Evolutionary conservation across 1,140 invertebrate species (phyloP), one percentile per base, ranked within the genome.

Genomic region (Temnothorax longispinosus): DNA sequence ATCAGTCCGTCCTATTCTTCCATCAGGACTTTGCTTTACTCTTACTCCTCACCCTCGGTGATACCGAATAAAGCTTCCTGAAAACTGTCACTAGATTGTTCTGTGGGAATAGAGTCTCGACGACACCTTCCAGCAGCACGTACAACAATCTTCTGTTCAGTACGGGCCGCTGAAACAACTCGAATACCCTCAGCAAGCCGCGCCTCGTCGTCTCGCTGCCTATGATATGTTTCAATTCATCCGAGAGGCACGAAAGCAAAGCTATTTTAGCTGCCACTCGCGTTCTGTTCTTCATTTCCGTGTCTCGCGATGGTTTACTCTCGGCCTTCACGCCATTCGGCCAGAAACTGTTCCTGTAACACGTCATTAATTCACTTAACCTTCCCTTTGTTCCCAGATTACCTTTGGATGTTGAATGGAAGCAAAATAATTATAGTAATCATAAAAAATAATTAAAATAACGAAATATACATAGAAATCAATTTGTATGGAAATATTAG

Each of bases 201-300:
- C 97, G 96, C 44, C 98, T 95, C 8, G 98, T 98, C 7, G 98
- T 98, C 91, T 99, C 98, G 87, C 97, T 98, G 1, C 99, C 99
- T 87, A 99, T 97, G 89, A 99, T 97, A 94, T 98, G 98, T 92
- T 98, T 97, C 72, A 99, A 95, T 94, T 99, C 98, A 96, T 99
- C 98, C 96, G 96, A 92, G 93, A 97, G 89, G 86, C 94, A 97
- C 0, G 98, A 97, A 6, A 99, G 95, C 67, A 99, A 95, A 54
- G 98, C 97, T 10, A 98, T 96, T 96, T 98, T 99, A 75, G 98
- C 98, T 15, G 98, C 97, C 0, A 99, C 97, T 89, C 98, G 95
- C 0, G 98, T 98, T 91, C 98, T 96, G 93, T 97, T 97, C 94
- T 97, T 97, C 0, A 97, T 97, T 35, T 97, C 96, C 15, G 96